Percentiles rank a stretch among this genome's conserved stretches.
These are phyloP conservation scores for Galbula dea DNA, from an alignment of 2,113 vertebrate species.

Conservation along the genomic window DNA sequence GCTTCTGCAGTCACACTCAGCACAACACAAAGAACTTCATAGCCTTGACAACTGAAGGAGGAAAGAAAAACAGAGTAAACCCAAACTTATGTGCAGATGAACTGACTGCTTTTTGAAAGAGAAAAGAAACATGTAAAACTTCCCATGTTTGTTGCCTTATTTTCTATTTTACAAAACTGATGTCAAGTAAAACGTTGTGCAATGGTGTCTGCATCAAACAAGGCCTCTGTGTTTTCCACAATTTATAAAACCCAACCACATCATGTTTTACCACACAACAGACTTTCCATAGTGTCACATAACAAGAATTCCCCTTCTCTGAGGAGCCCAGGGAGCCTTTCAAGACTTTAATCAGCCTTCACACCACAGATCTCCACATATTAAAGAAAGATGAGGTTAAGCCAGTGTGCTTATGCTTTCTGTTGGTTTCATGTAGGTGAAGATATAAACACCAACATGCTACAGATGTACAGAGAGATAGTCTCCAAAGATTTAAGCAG, in stretches of 20 bases:
- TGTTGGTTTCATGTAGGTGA: not conserved
- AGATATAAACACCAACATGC: not conserved
- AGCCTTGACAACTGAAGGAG: not conserved
- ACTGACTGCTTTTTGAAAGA: not conserved
- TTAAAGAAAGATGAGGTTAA: not conserved
- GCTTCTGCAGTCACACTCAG: not conserved
- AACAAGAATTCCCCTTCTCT: not conserved
- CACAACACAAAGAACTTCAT: not conserved
- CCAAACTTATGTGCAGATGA: not conserved
- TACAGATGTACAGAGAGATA: not conserved
- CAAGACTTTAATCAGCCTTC: not conserved
- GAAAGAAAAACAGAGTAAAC: not conserved
- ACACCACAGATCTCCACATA: not conserved
- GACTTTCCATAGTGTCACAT: not conserved
- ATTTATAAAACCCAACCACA: not conserved
- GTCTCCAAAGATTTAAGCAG: not conserved
- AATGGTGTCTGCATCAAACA: not conserved
- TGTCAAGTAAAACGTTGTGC: not conserved
- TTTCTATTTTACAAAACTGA: not conserved
- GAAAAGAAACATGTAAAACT: not conserved
- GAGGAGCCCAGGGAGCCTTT: not conserved
- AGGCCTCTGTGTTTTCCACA: not conserved
- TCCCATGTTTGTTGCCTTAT: not conserved
- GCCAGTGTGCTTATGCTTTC: not conserved
- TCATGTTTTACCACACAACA: not conserved